phyloP scores from a whole-genome alignment of 2,797 vertebrate species.

The Morus bassanus region DNA sequence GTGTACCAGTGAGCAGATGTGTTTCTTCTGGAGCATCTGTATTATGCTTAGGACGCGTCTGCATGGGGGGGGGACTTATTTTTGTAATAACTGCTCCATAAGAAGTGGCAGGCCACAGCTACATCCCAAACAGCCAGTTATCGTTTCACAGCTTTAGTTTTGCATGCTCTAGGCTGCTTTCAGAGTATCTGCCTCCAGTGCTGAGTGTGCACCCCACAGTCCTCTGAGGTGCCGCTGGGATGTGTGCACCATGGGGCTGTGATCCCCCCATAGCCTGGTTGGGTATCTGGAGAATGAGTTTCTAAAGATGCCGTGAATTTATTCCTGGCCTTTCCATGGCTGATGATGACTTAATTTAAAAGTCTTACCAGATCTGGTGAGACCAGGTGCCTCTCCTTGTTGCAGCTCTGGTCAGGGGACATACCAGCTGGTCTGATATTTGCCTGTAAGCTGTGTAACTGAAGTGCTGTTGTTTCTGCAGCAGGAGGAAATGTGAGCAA shows the following conservation, averaged over 20 bases:
- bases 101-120: not conserved
- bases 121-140: rapidly evolving
- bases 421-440: not conserved
- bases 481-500: not conserved
- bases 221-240: not conserved
- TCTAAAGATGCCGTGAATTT: not conserved
- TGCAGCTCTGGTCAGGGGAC: not conserved
- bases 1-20: not conserved
- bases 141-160: not conserved
- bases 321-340: not conserved
- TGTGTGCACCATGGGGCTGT: not conserved
- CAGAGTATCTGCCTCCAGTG: not conserved
- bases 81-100: not conserved
- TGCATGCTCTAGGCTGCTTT: not conserved
- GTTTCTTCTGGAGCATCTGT: not conserved
- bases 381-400: not conserved
- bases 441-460: not conserved
- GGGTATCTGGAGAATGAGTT: not conserved
- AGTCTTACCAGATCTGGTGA: not conserved
- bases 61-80: not conserved
- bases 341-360: not conserved
- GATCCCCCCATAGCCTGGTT: not conserved
- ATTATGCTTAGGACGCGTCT: not conserved
- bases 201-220: not conserved
- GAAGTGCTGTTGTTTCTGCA: not conserved